phyloP scores from a whole-genome alignment of 2,888 invertebrate genomes.

The Eupithecia insigniata region DNA sequence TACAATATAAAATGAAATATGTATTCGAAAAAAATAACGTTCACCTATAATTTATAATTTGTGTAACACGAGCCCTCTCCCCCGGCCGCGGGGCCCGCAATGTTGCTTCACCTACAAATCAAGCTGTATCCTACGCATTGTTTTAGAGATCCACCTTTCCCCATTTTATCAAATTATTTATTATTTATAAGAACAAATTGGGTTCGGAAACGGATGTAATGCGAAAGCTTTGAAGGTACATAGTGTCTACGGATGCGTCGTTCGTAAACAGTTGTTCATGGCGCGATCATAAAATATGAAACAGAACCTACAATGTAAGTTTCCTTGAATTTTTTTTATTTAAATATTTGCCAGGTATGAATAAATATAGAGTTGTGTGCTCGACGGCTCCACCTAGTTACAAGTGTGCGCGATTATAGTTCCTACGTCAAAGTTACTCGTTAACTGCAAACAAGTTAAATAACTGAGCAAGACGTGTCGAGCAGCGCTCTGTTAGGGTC shows the following conservation, averaged over 20 bases:
- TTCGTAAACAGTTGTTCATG: not conserved
- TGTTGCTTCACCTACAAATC: conserved; percentile 40
- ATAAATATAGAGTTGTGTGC: conserved; percentile 48
- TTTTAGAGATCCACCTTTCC: conserved; percentile 28
- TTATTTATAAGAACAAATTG: conserved; percentile 20
- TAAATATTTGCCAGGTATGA: conserved; percentile 50
- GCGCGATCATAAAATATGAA: not conserved
- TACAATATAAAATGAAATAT: conserved; percentile 84
- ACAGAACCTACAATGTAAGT: conserved; percentile 22
- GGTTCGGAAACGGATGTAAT: conserved; percentile 14
- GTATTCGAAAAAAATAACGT: conserved; percentile 81
- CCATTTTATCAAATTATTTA: conserved; percentile 22
- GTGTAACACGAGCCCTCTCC: conserved; percentile 60
- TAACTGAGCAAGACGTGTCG: conserved; percentile 32
- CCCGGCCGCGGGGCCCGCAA: conserved; percentile 32
- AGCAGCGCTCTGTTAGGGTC: not conserved
- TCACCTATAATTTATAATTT: conserved; percentile 82
- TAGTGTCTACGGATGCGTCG: not conserved
- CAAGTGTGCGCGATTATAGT: conserved; percentile 58
- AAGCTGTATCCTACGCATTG: conserved; percentile 45
- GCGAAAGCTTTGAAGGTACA: not conserved
- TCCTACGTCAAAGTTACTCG: conserved; percentile 60
- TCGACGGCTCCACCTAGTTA: conserved; percentile 54
- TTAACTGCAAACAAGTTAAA: conserved; percentile 60
- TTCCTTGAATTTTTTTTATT: conserved; percentile 46